Evolutionary conservation across 2,888 invertebrate genomes (phyloP), one percentile per base, ranked within the genome.

Genomic region (Zootermopsis nevadensis): DNA sequence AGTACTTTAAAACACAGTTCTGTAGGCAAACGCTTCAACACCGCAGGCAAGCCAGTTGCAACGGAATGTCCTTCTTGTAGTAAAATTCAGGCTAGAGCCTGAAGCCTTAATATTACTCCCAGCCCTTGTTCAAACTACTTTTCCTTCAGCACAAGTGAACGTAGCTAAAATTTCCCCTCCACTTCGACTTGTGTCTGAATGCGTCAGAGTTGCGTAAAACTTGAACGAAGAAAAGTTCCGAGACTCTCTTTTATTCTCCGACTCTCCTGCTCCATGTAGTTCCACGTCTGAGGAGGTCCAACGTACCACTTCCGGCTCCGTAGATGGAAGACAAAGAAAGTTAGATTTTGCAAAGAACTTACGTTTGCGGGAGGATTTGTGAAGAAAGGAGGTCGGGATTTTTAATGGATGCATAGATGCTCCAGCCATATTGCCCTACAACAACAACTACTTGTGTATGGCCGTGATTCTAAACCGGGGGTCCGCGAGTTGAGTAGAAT

Each of bases 101-200:
- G 8, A 8, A n/a, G 60, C 27, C 60, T 12, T 15, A 60, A n/a
- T 60, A n/a, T n/a, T n/a, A n/a, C 27, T n/a, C 55, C 55, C 55
- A 7, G 15, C 48, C 8, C 48, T 15, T 22, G 19, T 19, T 12
- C 60, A 6, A 60, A 60, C 27, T 2, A n/a, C 27, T n/a, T n/a
- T 27, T 60, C 60, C 60, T 19, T 22, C 22, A 60, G n/a, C 12
- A 60, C n/a, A 60, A 60, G 2, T 10, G 1, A 60, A 60, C 27
- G 27, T 27, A 6, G 60, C 60, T 1, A n/a, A n/a, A 60, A 12
- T 60, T 60, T 60, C 15, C 27, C 60, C 27, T 27, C 27, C 27
- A 60, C 60, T 27, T 60, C 60, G 60, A 60, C 60, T 60, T 27
- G 55, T 55, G 55, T 55, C 55, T 55, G 60, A 60, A 60, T 60